These are phyloP conservation scores for Parnassius glacialis DNA, from an alignment of 2,888 invertebrate species.

Conservation along the genomic window DNA sequence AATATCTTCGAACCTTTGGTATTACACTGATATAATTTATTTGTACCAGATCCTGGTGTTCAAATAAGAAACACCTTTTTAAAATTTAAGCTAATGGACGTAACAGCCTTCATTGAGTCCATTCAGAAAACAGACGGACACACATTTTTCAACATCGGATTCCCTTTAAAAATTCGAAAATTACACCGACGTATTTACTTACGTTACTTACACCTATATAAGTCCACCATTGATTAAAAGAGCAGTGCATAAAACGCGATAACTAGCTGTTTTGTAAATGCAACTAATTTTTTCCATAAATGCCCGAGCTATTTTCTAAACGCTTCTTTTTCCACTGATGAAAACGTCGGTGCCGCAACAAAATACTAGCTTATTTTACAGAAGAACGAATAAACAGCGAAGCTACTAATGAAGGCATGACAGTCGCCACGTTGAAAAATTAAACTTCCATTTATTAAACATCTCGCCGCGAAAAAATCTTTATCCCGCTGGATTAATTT, in stretches of 20 bases:
- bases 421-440: constrained; percentile 29
- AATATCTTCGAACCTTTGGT: too few species aligned
- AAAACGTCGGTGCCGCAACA: constrained; percentile 50
- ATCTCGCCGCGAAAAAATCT: constrained; percentile 23
- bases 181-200: too few species aligned
- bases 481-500: constrained; percentile 19
- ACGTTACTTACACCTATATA: not conserved
- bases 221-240: constrained; percentile 1
- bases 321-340: constrained; percentile 34
- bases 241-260: constrained; percentile 11
- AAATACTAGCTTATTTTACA: constrained; percentile 49
- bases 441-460: constrained; percentile 27
- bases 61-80: too few species aligned
- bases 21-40: too few species aligned
- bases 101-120: too few species aligned
- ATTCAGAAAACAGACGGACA: too few species aligned
- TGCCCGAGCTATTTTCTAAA: constrained; percentile 16
- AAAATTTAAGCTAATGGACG: too few species aligned
- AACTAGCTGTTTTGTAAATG: constrained; percentile 20
- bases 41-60: too few species aligned
- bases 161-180: too few species aligned
- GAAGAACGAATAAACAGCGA: constrained; percentile 48
- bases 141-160: too few species aligned
- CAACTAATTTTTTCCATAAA: constrained; percentile 18
- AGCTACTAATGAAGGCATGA: constrained; percentile 40